Conservation (phyloP, 2,888 invertebrate species). For the Drosophila eohydei region DNA sequence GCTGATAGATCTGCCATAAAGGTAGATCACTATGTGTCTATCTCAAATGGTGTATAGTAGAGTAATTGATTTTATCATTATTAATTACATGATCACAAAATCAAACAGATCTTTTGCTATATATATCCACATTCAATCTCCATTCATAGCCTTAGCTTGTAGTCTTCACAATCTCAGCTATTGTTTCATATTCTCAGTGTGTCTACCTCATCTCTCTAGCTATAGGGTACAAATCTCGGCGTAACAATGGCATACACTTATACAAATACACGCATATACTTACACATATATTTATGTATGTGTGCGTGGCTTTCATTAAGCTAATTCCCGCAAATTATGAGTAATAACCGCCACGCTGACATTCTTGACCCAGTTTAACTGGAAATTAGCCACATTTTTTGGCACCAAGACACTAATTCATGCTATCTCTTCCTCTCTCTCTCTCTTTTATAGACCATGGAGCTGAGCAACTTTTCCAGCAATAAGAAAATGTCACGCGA, state of each 20-base stretch:
- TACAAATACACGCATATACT: not conserved
- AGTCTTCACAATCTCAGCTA: not conserved
- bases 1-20: too few relatives aligned
- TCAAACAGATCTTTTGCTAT: not conserved
- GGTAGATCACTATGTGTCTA: too few relatives aligned
- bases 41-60: too few relatives aligned
- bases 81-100: not conserved
- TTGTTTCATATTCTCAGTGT: not conserved
- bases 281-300: slow-evolving; percentile 22
- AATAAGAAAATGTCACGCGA: slow-evolving; percentile 86
- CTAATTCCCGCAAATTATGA: slow-evolving; percentile 77
- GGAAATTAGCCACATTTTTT: slow-evolving; percentile 63
- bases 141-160: not conserved
- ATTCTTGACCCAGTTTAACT: slow-evolving; percentile 76
- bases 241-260: slow-evolving; percentile 30
- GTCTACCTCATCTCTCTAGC: not conserved
- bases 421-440: slow-evolving; percentile 29
- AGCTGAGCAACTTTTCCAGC: slow-evolving; percentile 84
- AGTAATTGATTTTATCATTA: not conserved
- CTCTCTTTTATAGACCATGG: slow-evolving; percentile 79
- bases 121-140: not conserved
- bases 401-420: slow-evolving; percentile 51
- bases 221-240: slow-evolving; percentile 9
- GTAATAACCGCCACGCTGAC: slow-evolving; percentile 63
- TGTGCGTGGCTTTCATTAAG: slow-evolving; percentile 66